Conservation (phyloP, 2,113 vertebrate genomes). For the Syrmaticus mikado region DNA sequence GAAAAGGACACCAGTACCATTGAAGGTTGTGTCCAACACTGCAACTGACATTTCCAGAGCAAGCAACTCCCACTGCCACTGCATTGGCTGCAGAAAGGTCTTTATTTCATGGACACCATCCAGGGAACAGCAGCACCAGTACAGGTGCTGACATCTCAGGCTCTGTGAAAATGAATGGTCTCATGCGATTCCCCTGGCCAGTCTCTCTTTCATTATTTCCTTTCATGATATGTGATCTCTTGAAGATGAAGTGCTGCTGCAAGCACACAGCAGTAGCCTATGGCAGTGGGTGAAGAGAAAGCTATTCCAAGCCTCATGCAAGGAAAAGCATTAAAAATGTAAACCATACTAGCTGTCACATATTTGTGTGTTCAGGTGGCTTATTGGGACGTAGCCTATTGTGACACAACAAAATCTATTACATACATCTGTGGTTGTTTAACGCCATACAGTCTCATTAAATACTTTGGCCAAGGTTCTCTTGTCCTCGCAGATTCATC, state of each 20-base stretch:
- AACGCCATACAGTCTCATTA: not conserved
- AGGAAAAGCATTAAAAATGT: constrained; percentile 15
- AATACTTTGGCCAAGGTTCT: not conserved
- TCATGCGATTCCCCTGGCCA: not conserved
- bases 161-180: not conserved
- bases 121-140: not conserved
- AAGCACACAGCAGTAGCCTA: not conserved
- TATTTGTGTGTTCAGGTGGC: not conserved
- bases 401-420: not conserved
- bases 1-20: not conserved
- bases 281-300: not conserved
- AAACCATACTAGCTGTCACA: not conserved
- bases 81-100: rapidly evolving
- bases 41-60: not conserved
- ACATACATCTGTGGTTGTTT: not conserved
- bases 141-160: not conserved
- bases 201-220: not conserved
- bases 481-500: not conserved
- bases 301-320: not conserved
- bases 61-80: not conserved
- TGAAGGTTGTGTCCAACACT: not conserved
- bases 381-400: not conserved
- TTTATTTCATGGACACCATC: not conserved
- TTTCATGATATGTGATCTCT: rapidly evolving
- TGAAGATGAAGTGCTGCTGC: not conserved